These are phyloP conservation scores for Ceratotherium simum DNA, from an alignment of 2,113 vertebrate genomes.

Conservation along the genomic window DNA sequence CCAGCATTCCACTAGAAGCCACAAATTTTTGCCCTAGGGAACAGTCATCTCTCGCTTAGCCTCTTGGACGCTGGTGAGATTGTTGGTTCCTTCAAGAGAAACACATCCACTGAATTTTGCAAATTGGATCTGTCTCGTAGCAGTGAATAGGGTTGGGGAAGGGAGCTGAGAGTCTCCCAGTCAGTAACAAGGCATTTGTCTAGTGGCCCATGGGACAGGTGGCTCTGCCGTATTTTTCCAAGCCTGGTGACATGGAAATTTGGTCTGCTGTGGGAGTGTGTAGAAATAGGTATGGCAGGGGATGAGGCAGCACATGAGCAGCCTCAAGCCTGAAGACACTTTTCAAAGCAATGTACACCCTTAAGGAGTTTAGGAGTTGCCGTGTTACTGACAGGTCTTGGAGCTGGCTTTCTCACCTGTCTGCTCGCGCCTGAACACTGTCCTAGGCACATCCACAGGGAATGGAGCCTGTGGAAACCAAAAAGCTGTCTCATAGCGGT, in stretches of 20 bases:
- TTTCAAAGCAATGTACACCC: background rate
- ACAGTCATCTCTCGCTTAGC: background rate
- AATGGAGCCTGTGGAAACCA: background rate
- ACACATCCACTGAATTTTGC: background rate
- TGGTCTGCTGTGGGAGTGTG: background rate
- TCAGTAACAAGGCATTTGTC: background rate
- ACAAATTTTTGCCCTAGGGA: background rate
- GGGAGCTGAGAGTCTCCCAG: background rate
- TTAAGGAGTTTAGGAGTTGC: no score
- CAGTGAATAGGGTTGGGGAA: background rate
- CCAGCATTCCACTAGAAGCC: background rate
- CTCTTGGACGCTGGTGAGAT: background rate
- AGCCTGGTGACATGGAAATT: background rate
- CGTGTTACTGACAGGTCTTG: background rate
- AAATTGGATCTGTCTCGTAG: background rate
- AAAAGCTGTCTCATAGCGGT: background rate
- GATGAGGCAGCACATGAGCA: background rate
- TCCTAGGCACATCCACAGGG: background rate
- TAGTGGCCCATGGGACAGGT: background rate
- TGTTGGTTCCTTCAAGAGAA: background rate
- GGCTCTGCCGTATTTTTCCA: background rate
- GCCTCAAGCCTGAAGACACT: background rate
- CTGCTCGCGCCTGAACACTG: background rate
- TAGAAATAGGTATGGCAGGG: background rate
- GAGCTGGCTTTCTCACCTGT: background rate